Evolutionary conservation across 2,797 vertebrate species (phyloP).

Genomic region (Tauraco hartlaubi): DNA sequence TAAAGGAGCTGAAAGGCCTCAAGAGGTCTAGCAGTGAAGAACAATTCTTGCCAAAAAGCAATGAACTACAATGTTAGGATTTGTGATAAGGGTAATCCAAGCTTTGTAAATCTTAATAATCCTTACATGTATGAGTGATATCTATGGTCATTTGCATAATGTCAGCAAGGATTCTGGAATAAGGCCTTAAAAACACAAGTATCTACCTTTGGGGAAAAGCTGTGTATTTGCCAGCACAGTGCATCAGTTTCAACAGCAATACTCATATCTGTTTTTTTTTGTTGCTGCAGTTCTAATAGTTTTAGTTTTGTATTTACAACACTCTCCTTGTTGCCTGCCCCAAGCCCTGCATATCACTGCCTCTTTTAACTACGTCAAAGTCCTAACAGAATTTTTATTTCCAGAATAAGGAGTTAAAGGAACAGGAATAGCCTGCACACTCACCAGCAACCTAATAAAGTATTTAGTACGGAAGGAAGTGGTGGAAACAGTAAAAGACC

Average conservation of each 20-base stretch:
- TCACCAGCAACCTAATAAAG: not conserved
- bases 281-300: not conserved
- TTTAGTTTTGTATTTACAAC: not conserved
- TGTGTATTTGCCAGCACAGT: not conserved
- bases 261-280: not conserved
- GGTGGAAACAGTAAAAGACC: not conserved
- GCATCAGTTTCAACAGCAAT: not conserved
- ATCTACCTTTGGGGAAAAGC: not conserved
- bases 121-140: not conserved
- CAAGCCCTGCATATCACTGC: not conserved
- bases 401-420: not conserved
- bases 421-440: not conserved
- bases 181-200: not conserved
- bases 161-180: not conserved
- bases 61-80: not conserved
- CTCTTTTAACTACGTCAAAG: not conserved
- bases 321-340: not conserved
- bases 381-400: not conserved
- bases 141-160: not conserved
- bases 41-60: not conserved
- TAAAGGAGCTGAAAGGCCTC: not conserved
- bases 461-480: not conserved
- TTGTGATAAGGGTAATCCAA: not conserved
- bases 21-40: not conserved
- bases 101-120: not conserved